Evolutionary conservation across 2,888 invertebrate genomes (phyloP), one percentile per base, ranked within the genome.

Genomic region (Hofmannophila pseudospretella): DNA sequence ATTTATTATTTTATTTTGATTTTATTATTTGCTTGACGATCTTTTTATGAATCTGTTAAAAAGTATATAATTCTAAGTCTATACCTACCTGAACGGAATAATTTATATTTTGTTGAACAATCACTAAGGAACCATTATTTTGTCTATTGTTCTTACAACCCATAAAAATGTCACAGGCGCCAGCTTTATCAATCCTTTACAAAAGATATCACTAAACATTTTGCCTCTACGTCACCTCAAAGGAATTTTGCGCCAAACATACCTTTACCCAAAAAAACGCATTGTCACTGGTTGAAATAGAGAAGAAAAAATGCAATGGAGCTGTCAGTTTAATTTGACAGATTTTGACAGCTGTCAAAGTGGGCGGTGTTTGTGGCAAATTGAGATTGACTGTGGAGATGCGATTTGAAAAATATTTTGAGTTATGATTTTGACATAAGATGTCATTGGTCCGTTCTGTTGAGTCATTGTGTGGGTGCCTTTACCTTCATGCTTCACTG

Each of bases 331-430:
- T 34, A 34, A 71, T 79, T 73, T 80, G 84, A 16, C 16, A 16
- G 16, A 16, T 16, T n/a, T 16, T 16, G 16, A 81, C 82, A 81
- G 74, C 75, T 80, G 82, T 79, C 79, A 76, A 61, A 63, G 61
- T 62, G 62, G 72, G 72, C 73, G 72, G 64, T 47, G 58, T 62
- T 65, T 67, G 59, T 54, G 67, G 67, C 70, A 67, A 71, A 71
- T 70, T 62, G 56, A 66, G 73, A 72, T 69, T 58, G 65, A 71
- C 61, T 44, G 47, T 37, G 38, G 27, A 47, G 49, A 49, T 41
- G 41, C 36, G 49, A 51, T 62, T 63, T 49, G 51, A 32, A 64
- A 71, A 73, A 67, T 67, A 60, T 74, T 68, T 57, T 54, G 61
- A 49, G 42, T 53, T 49, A 51, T 54, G 52, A 49, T 35, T 42